Evolutionary conservation across 2,888 invertebrate species (phyloP).

Genomic region (Mesopsocus fuscifrons): DNA sequence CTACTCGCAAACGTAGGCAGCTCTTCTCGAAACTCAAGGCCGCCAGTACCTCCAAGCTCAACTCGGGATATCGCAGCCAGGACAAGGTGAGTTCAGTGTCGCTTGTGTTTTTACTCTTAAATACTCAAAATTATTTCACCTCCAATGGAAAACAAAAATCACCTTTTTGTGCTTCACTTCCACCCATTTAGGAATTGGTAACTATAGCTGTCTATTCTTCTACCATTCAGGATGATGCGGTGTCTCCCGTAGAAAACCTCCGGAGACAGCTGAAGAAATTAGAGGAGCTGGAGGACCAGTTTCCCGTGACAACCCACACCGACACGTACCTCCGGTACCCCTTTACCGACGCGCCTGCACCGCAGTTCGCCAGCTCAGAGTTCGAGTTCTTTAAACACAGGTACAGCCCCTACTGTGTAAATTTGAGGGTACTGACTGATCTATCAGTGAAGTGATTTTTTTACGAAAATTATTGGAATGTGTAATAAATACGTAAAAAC

Average conservation of each 20-base stretch:
- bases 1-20: slow-evolving; percentile 24
- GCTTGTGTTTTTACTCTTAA: too few species aligned
- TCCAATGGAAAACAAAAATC: too few species aligned
- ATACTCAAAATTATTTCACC: too few species aligned
- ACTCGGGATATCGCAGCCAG: slow-evolving; percentile 24
- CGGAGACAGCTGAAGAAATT: slow-evolving; percentile 59
- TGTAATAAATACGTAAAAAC: too few species aligned
- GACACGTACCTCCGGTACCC: slow-evolving; percentile 66
- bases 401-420: background rate
- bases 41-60: slow-evolving; percentile 46
- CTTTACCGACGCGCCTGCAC: slow-evolving; percentile 36
- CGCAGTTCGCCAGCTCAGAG: slow-evolving; percentile 29
- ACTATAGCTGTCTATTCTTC: background rate
- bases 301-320: slow-evolving; percentile 44
- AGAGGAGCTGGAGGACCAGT: slow-evolving; percentile 66
- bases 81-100: slow-evolving; percentile 12
- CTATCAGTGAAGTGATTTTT: too few species aligned
- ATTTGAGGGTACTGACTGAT: too few species aligned
- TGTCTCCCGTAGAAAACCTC: slow-evolving; percentile 56
- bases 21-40: slow-evolving; percentile 50
- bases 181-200: too few species aligned
- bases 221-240: background rate
- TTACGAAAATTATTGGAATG: too few species aligned
- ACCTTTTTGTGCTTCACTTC: too few species aligned
- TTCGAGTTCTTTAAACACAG: slow-evolving; percentile 60